Evolutionary conservation across 2,888 invertebrate genomes (phyloP), one percentile per base, ranked within the genome.

Genomic region (Mactromeris polynyma): DNA sequence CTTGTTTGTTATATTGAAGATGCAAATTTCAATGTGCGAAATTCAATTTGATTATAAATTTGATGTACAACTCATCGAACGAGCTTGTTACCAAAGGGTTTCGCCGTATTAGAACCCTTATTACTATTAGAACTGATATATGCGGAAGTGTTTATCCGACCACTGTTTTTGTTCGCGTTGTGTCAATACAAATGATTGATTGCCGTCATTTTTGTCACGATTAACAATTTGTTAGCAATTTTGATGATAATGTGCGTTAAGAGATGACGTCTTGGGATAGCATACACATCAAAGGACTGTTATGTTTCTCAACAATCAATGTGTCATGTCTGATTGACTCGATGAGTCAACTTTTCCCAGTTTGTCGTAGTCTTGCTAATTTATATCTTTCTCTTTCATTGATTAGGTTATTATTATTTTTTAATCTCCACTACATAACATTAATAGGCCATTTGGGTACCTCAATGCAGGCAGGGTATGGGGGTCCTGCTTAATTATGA

Each of bases 131-230:
- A 36, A 36, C 36, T 46, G 46, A 6, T 26, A 79, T 85, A 85
- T 81, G 85, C 85, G 85, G 85, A 85, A 85, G 85, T 85, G 58
- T 33, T 42, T 36, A 36, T 38, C 51, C 54, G 81, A 38, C 46
- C n/a, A 73, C 73, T 33, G 19, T 73, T 33, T 26, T 36, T 73
- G 73, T 73, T 73, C 14, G 26, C 7, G n/a, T n/a, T 64, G 58
- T 73, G 73, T 73, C 73, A 73, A 2, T 36, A 17, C 36, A 14
- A 14, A 33, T 73, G 73, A 73, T 73, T 36, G 73, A 73, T 73
- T 36, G 14, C 33, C 38, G 4, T 36, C 40, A 33, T 9, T 69
- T 69, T 69, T 69, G 36, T 33, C 33, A 33, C 33, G 31, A 77
- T 38, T 21, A 77, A 36, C 31, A 21, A n/a, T 14, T 77, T 77